Evolutionary conservation across 2,113 vertebrate genomes (phyloP), one percentile per base, ranked within the genome.

Genomic region (Tringa solitaria): DNA sequence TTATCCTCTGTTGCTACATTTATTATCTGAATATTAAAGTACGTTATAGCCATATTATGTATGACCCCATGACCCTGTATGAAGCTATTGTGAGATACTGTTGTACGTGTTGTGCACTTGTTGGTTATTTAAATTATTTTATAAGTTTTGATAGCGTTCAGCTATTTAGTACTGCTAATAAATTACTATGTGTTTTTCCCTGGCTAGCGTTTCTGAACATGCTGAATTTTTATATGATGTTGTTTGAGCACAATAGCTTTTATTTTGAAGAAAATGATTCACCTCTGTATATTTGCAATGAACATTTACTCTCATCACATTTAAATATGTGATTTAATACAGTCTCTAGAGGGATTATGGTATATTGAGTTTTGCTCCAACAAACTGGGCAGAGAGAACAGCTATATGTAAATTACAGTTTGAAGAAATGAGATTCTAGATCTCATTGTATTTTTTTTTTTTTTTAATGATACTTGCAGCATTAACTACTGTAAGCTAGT

Each of bases 311-410:
- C 70, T 94, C 73, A 67, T 93, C 80, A 50, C 79, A 77, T 90
- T 93, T 94, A 95, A 82, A 82, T 91, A 33, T 82, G 82, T 96
- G 91, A 93, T 79, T 95, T 91, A 95, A 89, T 94, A 56, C 45
- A 50, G 2, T 88, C 91, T 97, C 92, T 84, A 45, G 95, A 90
- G 89, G 93, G 89, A 96, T 96, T 94, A 84, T 56, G 75, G 60
- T 70, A 83, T 73, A 48, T 41, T 93, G 87, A 92, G 70, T 53
- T 78, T 88, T 93, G 61, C 67, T 89, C 18, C 68, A 94, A n/a
- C 76, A 95, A 92, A 75, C 56, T 88, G 17, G 50, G 51, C 45
- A 88, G 82, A 91, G 78, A 82, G 37, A 92, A 69, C 86, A 97
- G 45, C 91, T 92, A 61, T 50, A 76, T 97, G 89, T 85, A 96